Conservation (phyloP, 2,797 vertebrate species). For the Falco rusticolus region DNA sequence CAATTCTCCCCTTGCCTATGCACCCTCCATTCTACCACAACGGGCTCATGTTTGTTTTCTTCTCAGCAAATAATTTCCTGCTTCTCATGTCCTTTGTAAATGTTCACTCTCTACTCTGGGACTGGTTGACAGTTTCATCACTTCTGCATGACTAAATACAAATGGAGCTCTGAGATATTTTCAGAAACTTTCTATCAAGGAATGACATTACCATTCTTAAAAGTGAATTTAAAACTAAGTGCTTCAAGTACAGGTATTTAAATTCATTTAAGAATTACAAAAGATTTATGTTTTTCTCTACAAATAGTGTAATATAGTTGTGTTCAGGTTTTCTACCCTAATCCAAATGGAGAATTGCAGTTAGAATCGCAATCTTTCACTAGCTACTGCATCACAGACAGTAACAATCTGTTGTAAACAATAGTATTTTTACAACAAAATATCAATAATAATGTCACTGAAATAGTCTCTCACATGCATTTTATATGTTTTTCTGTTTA, state of each 20-base stretch:
- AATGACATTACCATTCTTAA: neutral
- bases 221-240: neutral
- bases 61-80: neutral
- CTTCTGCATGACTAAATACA: neutral
- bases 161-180: neutral
- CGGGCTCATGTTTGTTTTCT: neutral
- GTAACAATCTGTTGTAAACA: neutral
- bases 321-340: neutral
- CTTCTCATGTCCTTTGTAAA: neutral
- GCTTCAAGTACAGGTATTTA: neutral
- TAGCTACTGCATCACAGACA: neutral
- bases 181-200: neutral
- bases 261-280: neutral
- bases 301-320: neutral
- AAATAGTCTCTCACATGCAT: neutral
- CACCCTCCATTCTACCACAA: neutral
- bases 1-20: neutral
- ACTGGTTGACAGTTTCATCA: slow-evolving; percentile 4
- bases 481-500: neutral
- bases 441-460: neutral
- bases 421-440: neutral
- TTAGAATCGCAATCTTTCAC: neutral
- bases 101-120: neutral
- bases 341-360: neutral
- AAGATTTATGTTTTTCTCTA: neutral